Evolutionary conservation across 2,888 invertebrate genomes (phyloP).

Genomic region (Lasioglossum pauxillum): DNA sequence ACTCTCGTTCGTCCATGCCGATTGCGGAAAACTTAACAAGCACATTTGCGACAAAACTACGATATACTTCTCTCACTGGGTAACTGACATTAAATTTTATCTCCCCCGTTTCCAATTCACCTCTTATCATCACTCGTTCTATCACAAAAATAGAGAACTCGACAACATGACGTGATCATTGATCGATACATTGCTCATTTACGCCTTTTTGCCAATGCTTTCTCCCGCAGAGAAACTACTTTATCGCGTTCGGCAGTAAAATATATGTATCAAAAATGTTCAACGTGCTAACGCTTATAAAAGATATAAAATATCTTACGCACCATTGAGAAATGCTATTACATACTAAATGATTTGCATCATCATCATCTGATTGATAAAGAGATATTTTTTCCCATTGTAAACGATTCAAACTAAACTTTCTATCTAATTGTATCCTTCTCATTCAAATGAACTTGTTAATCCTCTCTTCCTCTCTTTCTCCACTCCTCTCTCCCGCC

Average conservation of each 20-base stretch:
- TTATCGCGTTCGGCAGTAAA: slow-evolving; percentile 59
- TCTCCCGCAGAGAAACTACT: slow-evolving; percentile 14
- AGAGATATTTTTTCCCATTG: slow-evolving; percentile 15
- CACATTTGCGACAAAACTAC: slow-evolving; percentile 63
- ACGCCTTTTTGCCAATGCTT: not conserved
- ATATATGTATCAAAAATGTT: slow-evolving; percentile 61
- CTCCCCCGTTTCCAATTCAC: slow-evolving; percentile 20
- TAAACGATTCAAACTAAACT: slow-evolving; percentile 40
- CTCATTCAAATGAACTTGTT: slow-evolving; percentile 19
- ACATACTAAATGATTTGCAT: slow-evolving; percentile 30
- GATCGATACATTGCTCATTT: slow-evolving; percentile 8
- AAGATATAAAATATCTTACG: slow-evolving; percentile 59
- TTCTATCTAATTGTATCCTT: slow-evolving; percentile 7
- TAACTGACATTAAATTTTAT: slow-evolving; percentile 70
- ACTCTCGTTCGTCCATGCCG: slow-evolving; percentile 53
- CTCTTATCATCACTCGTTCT: slow-evolving; percentile 30
- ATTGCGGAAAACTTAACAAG: slow-evolving; percentile 65
- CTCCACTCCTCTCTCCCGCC: no score
- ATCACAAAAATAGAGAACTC: slow-evolving; percentile 53
- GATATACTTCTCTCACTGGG: slow-evolving; percentile 70
- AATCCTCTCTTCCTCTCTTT: not conserved
- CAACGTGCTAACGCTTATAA: slow-evolving; percentile 57
- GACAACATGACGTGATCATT: slow-evolving; percentile 18
- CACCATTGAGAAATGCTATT: slow-evolving; percentile 44
- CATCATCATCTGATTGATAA: slow-evolving; percentile 10